phyloP scores from a whole-genome alignment of 2,888 invertebrate species.

The Graphium colonna region DNA sequence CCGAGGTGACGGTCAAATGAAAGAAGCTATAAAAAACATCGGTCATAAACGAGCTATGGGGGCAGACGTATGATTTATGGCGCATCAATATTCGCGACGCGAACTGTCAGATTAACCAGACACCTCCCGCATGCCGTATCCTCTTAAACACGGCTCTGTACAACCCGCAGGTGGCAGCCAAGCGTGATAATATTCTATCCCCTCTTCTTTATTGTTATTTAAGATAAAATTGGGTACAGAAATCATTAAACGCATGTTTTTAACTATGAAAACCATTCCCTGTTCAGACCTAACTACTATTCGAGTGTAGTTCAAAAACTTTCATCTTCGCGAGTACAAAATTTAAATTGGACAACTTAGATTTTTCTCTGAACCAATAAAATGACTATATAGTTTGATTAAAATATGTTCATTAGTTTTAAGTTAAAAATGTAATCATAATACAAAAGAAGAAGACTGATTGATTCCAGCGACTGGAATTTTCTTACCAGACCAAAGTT shows the following conservation, averaged over 20 bases:
- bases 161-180: conserved; percentile 13
- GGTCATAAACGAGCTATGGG: conserved; percentile 30
- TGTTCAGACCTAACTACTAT: too few species aligned
- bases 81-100: conserved; percentile 61
- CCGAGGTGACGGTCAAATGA: neutral
- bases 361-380: too few species aligned
- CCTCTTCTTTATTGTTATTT: neutral
- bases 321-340: too few species aligned
- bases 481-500: too few species aligned
- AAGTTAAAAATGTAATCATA: too few species aligned
- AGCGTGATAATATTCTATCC: conserved; percentile 4
- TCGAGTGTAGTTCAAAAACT: too few species aligned
- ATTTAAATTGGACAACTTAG: too few species aligned
- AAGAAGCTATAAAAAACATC: conserved; percentile 10
- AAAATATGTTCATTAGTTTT: too few species aligned
- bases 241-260: neutral
- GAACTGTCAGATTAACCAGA: conserved; percentile 48
- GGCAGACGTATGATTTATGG: conserved; percentile 48
- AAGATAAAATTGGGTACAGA: conserved; percentile 1
- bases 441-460: too few species aligned
- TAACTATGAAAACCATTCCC: too few species aligned
- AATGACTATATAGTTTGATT: too few species aligned
- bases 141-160: conserved; percentile 8
- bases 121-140: conserved; percentile 17
- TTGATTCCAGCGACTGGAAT: too few species aligned